These are phyloP conservation scores for Limanda limanda DNA, from an alignment of 2,113 vertebrate genomes.

Conservation along the genomic window DNA sequence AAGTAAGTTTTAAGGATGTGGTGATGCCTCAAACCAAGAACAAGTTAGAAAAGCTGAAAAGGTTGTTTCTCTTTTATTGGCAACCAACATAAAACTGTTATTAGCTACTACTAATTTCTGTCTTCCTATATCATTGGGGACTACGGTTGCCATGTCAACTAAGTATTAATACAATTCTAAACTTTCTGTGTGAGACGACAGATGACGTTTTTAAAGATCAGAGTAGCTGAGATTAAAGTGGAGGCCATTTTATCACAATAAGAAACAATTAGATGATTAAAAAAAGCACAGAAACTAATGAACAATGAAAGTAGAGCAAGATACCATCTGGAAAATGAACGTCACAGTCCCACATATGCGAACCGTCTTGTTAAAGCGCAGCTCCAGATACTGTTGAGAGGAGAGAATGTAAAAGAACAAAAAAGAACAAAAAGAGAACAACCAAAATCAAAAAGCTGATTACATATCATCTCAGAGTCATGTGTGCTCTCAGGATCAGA, in stretches of 20 bases:
- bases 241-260: not conserved
- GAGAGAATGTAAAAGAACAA: conserved; percentile 13
- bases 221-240: not conserved
- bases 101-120: not conserved
- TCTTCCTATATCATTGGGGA: not conserved
- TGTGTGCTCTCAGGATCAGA: not conserved
- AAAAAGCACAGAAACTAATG: not conserved
- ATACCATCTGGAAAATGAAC: conserved; percentile 99
- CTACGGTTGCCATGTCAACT: not conserved
- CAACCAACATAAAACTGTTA: not conserved
- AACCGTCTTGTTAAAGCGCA: conserved; percentile 94
- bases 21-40: too few species aligned
- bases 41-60: too few species aligned
- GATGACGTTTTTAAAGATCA: not conserved
- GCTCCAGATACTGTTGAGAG: conserved; percentile 91
- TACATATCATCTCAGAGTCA: conserved; percentile 62
- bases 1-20: too few species aligned
- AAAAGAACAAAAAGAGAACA: not conserved
- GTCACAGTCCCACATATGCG: conserved; percentile 91
- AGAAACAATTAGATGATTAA: not conserved
- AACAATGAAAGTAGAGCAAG: conserved; percentile 15
- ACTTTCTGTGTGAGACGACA: not conserved
- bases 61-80: too few species aligned
- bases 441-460: conserved; percentile 31
- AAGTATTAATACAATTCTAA: not conserved